phyloP scores from a whole-genome alignment of 2,113 vertebrate genomes.

The Eptesicus fuscus region DNA sequence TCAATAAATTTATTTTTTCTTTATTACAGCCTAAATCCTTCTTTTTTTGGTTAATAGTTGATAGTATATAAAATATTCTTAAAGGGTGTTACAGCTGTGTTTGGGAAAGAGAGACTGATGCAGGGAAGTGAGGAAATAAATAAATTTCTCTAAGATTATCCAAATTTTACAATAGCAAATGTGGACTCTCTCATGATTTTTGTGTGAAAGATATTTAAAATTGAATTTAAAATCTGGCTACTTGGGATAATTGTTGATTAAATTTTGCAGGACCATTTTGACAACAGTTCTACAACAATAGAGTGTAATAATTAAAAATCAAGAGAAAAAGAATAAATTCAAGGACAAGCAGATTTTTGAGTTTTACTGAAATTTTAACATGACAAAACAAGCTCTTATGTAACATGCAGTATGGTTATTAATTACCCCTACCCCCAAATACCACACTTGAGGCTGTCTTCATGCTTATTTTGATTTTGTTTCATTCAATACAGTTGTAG shows the following conservation, averaged over 20 bases:
- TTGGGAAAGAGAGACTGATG: neutral
- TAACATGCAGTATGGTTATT: neutral
- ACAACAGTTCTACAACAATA: neutral
- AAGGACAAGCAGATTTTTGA: neutral
- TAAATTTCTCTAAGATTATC: neutral
- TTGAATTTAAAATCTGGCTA: neutral
- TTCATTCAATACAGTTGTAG: neutral
- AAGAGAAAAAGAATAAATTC: neutral
- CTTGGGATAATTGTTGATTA: neutral
- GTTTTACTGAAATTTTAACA: neutral
- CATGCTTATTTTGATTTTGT: neutral
- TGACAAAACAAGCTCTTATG: neutral
- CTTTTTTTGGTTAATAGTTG: neutral
- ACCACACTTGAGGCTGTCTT: neutral
- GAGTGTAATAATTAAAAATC: neutral
- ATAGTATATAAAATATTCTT: neutral
- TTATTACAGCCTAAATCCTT: neutral
- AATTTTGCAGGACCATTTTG: neutral
- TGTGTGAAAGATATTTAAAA: neutral
- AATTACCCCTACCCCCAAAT: rapidly evolving
- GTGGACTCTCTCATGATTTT: neutral
- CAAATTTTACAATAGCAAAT: neutral
- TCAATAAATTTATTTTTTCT: neutral
- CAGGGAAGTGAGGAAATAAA: neutral
- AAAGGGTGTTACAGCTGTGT: neutral